Base-by-base conservation (phyloP, 2,797 vertebrate genomes). In the Sciurus vulgaris region DNA sequence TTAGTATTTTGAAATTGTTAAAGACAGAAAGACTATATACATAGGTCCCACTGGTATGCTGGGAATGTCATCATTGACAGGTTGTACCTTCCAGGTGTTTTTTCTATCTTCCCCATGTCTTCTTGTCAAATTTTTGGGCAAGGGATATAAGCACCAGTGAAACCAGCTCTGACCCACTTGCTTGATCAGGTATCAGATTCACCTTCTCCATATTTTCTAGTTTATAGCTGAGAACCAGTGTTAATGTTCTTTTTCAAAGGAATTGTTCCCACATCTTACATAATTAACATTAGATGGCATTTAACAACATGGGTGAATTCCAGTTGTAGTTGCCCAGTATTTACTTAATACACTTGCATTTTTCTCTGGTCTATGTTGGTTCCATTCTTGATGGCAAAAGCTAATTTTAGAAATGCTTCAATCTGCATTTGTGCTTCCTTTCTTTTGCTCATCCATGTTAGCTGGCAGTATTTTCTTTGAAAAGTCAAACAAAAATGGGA, bases 401-500 rank as follows among this genome's bases (percentile, higher is more conserved):
- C 35, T 95, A 94, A 95, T 97, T 93, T 94, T 97, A 95, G 77
- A 93, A 93, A 85, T 95, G 72, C 96, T 97, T 97, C 74, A 26
- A 67, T 73, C 87, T 86, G 49, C 93, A 91, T 86, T 70, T 92
- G 76, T 96, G 97, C 88, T 89, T 96, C 83, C 81, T 65, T 98
- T 54, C 69, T 94, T 97, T 94, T 87, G 79, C 89, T 98, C 96
- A 87, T 98, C 90, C 86, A 3, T 91, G 76, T 98, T 97, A 96
- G 90, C 97, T 98, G 95, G 86, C 97, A 97, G 97, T 97, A 98
- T 98, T 38, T 98, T 98, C 93, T 93, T 92, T 97, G 97, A 98
- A 98, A 98, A 97, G 96, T 97, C 93, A 81, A 98, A 96, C 82
- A 98, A 98, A 98, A 96, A 98, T 63, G 97, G 99, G 99, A 98